These are phyloP conservation scores for Anastrepha ludens DNA, from an alignment of 1,140 invertebrate species.

Conservation along the genomic window DNA sequence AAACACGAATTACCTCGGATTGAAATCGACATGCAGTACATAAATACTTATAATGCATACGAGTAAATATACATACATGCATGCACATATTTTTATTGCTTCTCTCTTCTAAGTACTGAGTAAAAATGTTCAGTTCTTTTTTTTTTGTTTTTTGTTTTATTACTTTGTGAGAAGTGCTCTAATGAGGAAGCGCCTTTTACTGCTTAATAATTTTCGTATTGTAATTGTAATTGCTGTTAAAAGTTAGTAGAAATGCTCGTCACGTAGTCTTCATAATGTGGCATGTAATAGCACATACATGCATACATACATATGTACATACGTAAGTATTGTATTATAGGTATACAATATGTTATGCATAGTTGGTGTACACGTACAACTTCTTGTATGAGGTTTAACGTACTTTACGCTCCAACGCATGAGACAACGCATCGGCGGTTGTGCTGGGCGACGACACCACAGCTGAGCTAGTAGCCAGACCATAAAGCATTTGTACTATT, in stretches of 20 bases:
- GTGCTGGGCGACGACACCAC: neutral
- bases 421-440: slow-evolving; percentile 57
- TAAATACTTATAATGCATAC: too few relatives aligned
- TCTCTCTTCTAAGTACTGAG: neutral
- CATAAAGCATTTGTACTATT: neutral
- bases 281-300: slow-evolving; percentile 31
- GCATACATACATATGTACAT: slow-evolving; percentile 20
- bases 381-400: slow-evolving; percentile 49
- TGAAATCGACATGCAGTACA: too few relatives aligned
- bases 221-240: neutral
- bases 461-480: neutral
- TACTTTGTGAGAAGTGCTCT: neutral
- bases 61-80: too few relatives aligned
- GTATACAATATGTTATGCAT: slow-evolving; percentile 38
- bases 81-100: too few relatives aligned
- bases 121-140: neutral
- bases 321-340: neutral
- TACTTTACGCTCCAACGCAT: slow-evolving; percentile 67
- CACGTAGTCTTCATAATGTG: slow-evolving; percentile 57
- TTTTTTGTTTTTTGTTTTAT: neutral
- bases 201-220: slow-evolving; percentile 9
- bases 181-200: slow-evolving; percentile 28
- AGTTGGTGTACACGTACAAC: slow-evolving; percentile 40
- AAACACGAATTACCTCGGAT: too few relatives aligned
- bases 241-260: slow-evolving; percentile 62